These are phyloP conservation scores for Cantharis flavilabris DNA, from an alignment of 2,888 invertebrate genomes.

Conservation along the genomic window DNA sequence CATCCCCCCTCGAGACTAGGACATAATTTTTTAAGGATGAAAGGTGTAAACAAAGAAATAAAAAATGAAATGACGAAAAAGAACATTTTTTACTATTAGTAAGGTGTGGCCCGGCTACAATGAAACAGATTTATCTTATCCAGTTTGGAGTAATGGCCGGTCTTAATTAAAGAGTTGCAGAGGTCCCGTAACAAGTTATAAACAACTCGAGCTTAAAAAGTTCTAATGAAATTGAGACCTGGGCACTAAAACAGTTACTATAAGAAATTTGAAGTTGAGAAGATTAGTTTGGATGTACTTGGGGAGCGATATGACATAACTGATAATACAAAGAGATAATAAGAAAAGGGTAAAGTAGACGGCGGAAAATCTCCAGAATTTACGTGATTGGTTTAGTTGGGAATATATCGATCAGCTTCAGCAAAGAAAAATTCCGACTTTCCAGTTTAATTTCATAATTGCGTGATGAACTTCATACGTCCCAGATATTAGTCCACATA, in stretches of 20 bases:
- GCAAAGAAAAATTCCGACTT: background rate
- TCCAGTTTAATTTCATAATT: background rate
- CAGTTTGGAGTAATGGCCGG: background rate
- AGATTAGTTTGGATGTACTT: background rate
- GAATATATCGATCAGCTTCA: background rate
- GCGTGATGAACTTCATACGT: constrained; percentile 5
- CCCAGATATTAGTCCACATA: background rate
- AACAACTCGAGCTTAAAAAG: background rate
- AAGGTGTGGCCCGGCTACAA: background rate
- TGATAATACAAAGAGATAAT: background rate
- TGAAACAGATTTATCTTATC: background rate
- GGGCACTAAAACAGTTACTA: background rate
- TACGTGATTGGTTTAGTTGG: background rate
- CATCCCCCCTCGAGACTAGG: background rate
- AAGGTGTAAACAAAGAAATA: background rate
- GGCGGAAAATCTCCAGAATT: background rate
- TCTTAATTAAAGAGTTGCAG: background rate
- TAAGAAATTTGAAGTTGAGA: background rate
- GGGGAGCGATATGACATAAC: background rate
- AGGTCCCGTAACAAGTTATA: background rate
- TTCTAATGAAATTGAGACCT: background rate
- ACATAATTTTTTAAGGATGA: background rate
- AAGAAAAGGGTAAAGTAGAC: background rate
- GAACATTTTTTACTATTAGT: background rate
- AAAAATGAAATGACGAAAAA: background rate